Base-by-base conservation (phyloP, 2,113 vertebrate genomes). In the Mugil cephalus region DNA sequence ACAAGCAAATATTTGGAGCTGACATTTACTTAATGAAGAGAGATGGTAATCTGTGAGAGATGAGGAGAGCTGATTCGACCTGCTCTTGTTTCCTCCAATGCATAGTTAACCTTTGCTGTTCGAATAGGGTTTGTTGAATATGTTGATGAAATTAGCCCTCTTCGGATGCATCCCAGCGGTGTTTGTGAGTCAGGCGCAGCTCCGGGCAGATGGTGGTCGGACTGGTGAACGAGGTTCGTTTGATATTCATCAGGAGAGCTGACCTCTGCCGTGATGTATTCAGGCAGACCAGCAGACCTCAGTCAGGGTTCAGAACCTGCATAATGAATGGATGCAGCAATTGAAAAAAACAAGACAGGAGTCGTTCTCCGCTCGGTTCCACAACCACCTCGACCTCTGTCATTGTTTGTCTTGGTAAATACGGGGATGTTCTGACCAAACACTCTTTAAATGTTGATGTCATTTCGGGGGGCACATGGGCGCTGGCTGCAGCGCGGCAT, bases 71-170 rank as follows among this genome's bases (percentile, higher is more conserved):
- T 34, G 66, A 69, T 69, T 64, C 64, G 74, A 79, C 14, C 68
- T n/a, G 69, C 60, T 85, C 81, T 54, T 69, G 74, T 90, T 83
- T 79, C 80, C 81, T 82, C 52, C 62, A 48, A 76, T 77, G 52
- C 64, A 67, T 46, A 19, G 63, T 74, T 93, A 90, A 91, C 90
- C 87, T 92, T 93, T 93, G 48, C 67, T 12, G 47, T 62, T 73
- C 69, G 55, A 65, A 78, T 65, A 6, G 34, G 58, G 47, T 63
- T 80, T 88, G 77, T 73, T 94, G 93, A 92, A 95, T 95, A 95
- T 94, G 90, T 79, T 95, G 91, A 95, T 95, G 93, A 93, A 94
- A 95, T 95, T 94, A 94, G 88, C 82, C 81, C 55, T 73, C 77
- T n/a, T 77, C 38, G 61, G 84, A 79, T 77, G 73, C 52, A 1